These are phyloP conservation scores for Molorchus minor DNA, from an alignment of 2,888 invertebrate species.

Conservation along the genomic window DNA sequence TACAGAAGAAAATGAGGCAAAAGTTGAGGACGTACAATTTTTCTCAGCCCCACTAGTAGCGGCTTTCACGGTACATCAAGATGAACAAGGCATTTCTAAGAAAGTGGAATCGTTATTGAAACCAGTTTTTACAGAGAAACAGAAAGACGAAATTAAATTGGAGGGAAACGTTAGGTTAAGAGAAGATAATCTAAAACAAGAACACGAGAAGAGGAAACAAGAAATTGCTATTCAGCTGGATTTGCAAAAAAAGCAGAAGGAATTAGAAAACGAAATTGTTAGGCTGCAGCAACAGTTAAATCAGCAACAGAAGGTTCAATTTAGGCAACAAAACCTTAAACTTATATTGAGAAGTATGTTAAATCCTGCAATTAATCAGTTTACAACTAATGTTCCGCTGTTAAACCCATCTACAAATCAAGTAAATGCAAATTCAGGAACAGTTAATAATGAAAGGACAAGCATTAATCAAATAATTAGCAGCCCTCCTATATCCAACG, in stretches of 20 bases:
- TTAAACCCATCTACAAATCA: conserved; percentile 1
- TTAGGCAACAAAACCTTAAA: conserved; percentile 61
- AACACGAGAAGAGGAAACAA: conserved; percentile 39
- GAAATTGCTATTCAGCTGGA: conserved; percentile 52
- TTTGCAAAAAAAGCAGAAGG: conserved; percentile 73
- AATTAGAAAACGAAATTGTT: conserved; percentile 75
- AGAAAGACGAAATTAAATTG: not conserved
- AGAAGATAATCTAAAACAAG: conserved; percentile 37
- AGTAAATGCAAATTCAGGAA: too few relatives aligned
- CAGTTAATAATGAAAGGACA: too few relatives aligned
- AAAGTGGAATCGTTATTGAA: conserved; percentile 79
- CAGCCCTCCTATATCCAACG: not conserved
- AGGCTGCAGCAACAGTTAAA: conserved; percentile 62
- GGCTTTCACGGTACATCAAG: conserved; percentile 87
- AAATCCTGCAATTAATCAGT: not conserved
- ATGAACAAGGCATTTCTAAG: conserved; percentile 79
- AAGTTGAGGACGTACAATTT: conserved; percentile 79
- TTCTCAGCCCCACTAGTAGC: conserved; percentile 84
- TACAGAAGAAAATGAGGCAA: conserved; percentile 72
- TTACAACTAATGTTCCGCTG: not conserved
- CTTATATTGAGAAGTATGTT: not conserved
- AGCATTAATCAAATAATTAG: not conserved
- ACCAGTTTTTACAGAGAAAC: conserved; percentile 38
- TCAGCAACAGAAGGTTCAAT: conserved; percentile 67
- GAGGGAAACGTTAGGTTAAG: conserved; percentile 35